phyloP scores from a whole-genome alignment of 2,888 invertebrate genomes.

The Lasioglossum pauxillum region DNA sequence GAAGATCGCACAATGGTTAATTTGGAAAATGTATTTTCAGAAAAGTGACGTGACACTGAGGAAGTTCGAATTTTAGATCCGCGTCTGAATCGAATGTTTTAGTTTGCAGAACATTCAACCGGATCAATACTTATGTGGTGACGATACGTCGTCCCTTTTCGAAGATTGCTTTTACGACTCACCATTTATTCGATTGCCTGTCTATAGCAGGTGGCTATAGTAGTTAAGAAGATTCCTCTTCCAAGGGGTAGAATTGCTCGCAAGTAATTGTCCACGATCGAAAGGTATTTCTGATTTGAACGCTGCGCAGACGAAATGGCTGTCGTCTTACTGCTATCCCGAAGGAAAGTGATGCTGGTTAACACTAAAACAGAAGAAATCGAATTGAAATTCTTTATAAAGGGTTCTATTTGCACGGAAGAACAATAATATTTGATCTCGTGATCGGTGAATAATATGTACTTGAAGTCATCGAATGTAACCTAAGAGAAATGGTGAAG shows the following conservation, averaged over 20 bases:
- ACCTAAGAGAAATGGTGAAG: no score
- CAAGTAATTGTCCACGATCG: slow-evolving; percentile 18
- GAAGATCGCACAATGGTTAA: not conserved
- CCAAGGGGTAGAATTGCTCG: slow-evolving; percentile 1
- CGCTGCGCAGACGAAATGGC: not conserved
- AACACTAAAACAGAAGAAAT: not conserved
- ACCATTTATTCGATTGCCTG: slow-evolving; percentile 33
- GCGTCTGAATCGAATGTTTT: not conserved
- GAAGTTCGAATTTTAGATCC: not conserved
- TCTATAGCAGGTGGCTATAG: slow-evolving; percentile 23
- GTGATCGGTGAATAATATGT: not conserved
- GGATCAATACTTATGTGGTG: slow-evolving; percentile 33
- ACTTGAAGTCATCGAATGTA: no score
- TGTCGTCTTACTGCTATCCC: not conserved
- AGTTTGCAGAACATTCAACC: slow-evolving; percentile 18
- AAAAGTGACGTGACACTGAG: not conserved
- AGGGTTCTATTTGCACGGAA: not conserved
- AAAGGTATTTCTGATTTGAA: not conserved
- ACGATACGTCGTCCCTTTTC: slow-evolving; percentile 32
- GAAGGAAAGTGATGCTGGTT: not conserved
- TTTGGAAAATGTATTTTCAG: not conserved
- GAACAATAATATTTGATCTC: not conserved
- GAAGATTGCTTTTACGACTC: slow-evolving; percentile 35
- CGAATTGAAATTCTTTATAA: no score
- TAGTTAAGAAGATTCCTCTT: slow-evolving; percentile 31